phyloP scores from a whole-genome alignment of 1,140 invertebrate genomes.

The Drosophila kikkawai region DNA sequence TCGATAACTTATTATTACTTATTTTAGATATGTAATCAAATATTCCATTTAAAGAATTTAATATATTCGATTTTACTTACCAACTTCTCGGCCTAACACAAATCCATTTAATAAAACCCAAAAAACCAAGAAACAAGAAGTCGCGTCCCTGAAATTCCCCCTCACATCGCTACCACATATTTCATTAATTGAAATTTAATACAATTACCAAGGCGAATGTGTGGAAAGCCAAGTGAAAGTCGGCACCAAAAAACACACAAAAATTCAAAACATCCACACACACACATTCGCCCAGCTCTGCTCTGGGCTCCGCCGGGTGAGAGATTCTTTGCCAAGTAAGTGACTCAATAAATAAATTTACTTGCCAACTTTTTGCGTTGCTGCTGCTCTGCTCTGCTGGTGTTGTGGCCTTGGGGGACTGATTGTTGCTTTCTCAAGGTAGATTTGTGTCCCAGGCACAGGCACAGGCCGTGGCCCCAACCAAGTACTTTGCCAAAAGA shows the following conservation, averaged over 20 bases:
- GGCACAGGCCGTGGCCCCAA: neutral
- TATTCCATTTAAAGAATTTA: too few relatives aligned
- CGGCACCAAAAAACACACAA: constrained; percentile 56
- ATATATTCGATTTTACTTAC: too few relatives aligned
- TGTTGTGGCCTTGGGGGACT: constrained; percentile 41
- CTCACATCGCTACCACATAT: constrained; percentile 32
- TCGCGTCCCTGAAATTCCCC: neutral
- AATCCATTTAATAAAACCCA: neutral
- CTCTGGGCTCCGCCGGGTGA: neutral
- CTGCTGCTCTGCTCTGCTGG: constrained; percentile 1
- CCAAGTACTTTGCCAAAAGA: constrained; percentile 22
- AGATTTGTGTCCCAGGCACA: constrained; percentile 23
- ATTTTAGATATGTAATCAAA: too few relatives aligned
- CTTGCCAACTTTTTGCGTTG: constrained; percentile 45
- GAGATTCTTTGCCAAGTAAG: constrained; percentile 63
- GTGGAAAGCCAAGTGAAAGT: constrained; percentile 61
- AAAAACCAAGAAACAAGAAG: neutral
- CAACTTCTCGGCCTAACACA: neutral
- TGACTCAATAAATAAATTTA: constrained; percentile 79
- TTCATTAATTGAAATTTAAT: constrained; percentile 82
- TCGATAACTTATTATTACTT: neutral
- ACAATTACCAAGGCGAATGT: constrained; percentile 66
- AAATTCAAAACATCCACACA: constrained; percentile 49
- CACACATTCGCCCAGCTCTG: neutral
- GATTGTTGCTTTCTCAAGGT: constrained; percentile 48